phyloP scores from a whole-genome alignment of 2,797 vertebrate genomes.

The Sebastes hubbsi region DNA sequence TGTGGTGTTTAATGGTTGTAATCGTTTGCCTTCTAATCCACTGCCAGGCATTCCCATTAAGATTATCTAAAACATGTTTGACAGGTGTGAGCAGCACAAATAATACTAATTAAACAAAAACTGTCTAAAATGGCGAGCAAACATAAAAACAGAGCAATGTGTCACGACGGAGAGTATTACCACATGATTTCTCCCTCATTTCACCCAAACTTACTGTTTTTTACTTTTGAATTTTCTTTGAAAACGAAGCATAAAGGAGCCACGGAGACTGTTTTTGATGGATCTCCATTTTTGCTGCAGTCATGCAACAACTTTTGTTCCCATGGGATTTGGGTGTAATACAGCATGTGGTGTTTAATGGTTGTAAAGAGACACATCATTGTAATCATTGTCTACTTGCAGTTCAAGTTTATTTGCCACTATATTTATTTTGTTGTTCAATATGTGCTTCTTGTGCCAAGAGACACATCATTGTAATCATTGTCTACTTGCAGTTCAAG shows the following conservation, averaged over 20 bases:
- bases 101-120: constrained; percentile 29
- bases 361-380: background rate
- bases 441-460: background rate
- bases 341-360: too few relatives aligned
- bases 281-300: background rate
- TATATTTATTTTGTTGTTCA: background rate
- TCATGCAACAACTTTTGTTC: background rate
- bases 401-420: background rate
- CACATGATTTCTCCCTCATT: background rate
- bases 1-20: constrained; percentile 61
- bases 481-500: background rate
- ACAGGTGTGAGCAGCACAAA: constrained; percentile 48
- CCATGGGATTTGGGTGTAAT: background rate
- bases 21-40: constrained; percentile 53
- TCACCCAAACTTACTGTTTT: background rate
- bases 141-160: constrained; percentile 16
- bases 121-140: background rate
- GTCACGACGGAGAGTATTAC: background rate
- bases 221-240: background rate
- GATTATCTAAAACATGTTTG: constrained; percentile 47
- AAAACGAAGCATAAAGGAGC: background rate
- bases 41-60: constrained; percentile 52
- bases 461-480: background rate
- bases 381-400: background rate
- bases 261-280: background rate